A percentile compares a stretch with the other conserved stretches of the same genome.
phyloP scores from a whole-genome alignment of 2,113 vertebrate genomes.

The Sterna hirundo region DNA sequence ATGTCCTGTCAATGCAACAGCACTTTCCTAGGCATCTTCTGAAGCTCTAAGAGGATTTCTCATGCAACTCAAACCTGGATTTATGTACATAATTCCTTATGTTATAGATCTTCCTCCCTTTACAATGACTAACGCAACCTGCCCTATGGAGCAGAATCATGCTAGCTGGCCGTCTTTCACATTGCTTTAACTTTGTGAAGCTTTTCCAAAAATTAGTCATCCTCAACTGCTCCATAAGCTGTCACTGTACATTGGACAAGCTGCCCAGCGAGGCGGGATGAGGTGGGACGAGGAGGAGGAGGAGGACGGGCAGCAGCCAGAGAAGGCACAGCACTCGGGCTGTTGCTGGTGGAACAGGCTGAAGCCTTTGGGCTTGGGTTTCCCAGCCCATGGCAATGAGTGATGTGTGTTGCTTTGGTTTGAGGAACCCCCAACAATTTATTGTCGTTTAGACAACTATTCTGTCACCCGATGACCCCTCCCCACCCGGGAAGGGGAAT shows the following conservation, averaged over 20 bases:
- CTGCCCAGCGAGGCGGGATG: neutral
- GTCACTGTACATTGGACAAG: neutral
- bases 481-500: neutral
- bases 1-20: neutral
- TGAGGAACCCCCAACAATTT: neutral
- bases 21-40: neutral
- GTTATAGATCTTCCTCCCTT: neutral
- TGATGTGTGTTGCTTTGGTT: neutral
- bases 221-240: neutral
- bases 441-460: neutral
- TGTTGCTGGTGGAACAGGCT: neutral
- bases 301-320: neutral
- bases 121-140: neutral
- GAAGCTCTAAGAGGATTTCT: neutral
- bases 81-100: neutral
- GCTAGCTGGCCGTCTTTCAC: neutral
- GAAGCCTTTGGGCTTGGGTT: neutral
- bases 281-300: neutral
- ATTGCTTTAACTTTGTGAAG: neutral
- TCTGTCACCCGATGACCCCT: neutral
- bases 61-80: neutral
- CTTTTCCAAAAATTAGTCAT: neutral
- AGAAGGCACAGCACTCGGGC: neutral
- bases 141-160: neutral
- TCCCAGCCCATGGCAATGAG: neutral